Evolutionary conservation across 2,888 invertebrate genomes (phyloP), one percentile per base, ranked within the genome.

Genomic region (Cosmorhoe ocellata): DNA sequence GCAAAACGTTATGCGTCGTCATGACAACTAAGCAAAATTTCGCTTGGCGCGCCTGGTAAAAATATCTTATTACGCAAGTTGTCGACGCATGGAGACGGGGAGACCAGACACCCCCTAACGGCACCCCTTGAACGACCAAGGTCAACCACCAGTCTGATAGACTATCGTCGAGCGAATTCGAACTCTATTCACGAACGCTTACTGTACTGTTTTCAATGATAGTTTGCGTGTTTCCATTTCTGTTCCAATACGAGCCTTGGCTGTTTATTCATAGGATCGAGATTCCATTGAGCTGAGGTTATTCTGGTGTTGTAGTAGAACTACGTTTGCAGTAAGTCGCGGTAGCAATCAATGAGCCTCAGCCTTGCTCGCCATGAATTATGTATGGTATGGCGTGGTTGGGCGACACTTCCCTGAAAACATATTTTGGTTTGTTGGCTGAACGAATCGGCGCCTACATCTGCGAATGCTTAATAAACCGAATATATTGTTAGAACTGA

Each of bases 21-120:
- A 69, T 68, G 69, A 58, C 68, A 54, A 72, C 70, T 61, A 51
- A 64, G 65, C 72, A 58, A 66, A 72, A 66, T 66, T 68, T 68
- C 62, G 63, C 61, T 56, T 59, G 59, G 56, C 55, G 59, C 59
- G 66, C 63, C 57, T 61, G 38, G 59, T 81, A 81, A 82, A 85
- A 84, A 84, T 83, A 84, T 80, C 79, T 59, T 80, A 80, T 84
- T 85, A 85, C 85, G 81, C 76, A 83, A 82, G 71, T 71, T 71
- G 71, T 65, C 80, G 74, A 76, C 82, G 78, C 83, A 76, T 72
- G 57, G 55, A 61, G 69, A 65, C 66, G 66, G 63, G 69, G 74
- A 61, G 64, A 60, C 73, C 74, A 83, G 81, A 81, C 84, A 64
- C 63, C 75, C 71, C 76, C 79, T 72, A 60, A 46, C 55, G 61